Conservation (phyloP, 2,888 invertebrate species). For the Rhagium mordax region DNA sequence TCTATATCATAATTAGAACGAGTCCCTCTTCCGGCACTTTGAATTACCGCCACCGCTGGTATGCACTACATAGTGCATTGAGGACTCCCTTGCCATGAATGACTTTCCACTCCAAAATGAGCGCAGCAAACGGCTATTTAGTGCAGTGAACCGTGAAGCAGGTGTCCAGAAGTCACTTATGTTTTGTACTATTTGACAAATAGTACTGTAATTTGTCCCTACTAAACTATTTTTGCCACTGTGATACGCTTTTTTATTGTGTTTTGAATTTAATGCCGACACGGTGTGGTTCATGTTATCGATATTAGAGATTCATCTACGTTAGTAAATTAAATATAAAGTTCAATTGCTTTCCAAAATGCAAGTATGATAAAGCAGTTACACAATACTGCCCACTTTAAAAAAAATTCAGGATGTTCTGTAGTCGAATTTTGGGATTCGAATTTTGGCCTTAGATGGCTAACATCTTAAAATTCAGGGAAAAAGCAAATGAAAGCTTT, state of each 20-base stretch:
- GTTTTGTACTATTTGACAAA: conserved; percentile 63
- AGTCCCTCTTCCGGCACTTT: no score
- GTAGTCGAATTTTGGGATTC: no score
- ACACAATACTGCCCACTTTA: no score
- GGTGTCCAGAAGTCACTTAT: conserved; percentile 69
- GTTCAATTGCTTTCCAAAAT: no score
- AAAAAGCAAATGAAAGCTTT: no score
- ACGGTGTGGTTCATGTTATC: conserved; percentile 34
- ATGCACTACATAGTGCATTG: conserved; percentile 39
- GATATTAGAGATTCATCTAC: conserved; percentile 3
- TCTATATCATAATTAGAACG: no score
- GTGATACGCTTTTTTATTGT: conserved; percentile 53
- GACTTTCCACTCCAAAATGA: conserved; percentile 67
- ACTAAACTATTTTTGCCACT: conserved; percentile 54
- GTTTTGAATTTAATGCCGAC: conserved; percentile 50
- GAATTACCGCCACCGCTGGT: conserved; percentile 37
- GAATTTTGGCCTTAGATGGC: no score
- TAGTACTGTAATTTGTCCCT: conserved; percentile 65
- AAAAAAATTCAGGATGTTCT: no score
- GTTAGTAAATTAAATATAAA: neutral
- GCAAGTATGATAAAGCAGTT: no score
- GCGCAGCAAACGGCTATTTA: conserved; percentile 68
- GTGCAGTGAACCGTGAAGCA: conserved; percentile 69
- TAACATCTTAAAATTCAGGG: no score
- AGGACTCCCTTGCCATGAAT: conserved; percentile 56